A percentile compares a stretch with the other conserved stretches of the same genome.
Conservation (phyloP, 2,113 vertebrate genomes). For the Cottus gobio region DNA sequence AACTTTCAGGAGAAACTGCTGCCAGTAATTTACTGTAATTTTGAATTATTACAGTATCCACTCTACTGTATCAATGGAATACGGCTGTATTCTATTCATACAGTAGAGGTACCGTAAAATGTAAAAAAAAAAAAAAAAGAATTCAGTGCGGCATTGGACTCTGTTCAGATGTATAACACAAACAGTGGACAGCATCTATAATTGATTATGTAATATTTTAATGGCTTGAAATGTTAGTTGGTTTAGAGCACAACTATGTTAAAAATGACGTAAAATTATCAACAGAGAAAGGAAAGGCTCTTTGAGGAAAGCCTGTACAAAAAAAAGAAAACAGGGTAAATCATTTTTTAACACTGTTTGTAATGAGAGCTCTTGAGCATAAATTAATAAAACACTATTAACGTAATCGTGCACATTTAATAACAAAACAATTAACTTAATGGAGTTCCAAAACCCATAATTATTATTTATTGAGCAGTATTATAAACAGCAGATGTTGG, state of each 20-base stretch:
- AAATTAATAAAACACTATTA: constrained; percentile 37
- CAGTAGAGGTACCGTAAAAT: too few species aligned
- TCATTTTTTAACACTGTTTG: neutral
- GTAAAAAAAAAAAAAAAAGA: too few species aligned
- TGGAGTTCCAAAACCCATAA: constrained; percentile 28
- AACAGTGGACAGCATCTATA: neutral
- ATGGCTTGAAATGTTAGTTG: neutral
- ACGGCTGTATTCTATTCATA: too few species aligned
- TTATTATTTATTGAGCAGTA: constrained; percentile 13
- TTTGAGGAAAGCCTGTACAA: neutral
- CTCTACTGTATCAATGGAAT: too few species aligned
- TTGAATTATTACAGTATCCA: too few species aligned
- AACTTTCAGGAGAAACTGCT: too few species aligned
- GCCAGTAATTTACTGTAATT: too few species aligned
- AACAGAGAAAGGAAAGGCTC: neutral
- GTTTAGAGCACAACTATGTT: neutral
- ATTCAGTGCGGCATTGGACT: neutral
- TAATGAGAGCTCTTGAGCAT: constrained; percentile 3
- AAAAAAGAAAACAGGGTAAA: neutral
- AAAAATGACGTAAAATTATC: neutral
- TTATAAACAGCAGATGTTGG: constrained; percentile 25
- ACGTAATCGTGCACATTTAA: constrained; percentile 35
- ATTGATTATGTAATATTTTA: neutral
- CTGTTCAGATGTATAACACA: neutral
- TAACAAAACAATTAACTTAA: constrained; percentile 34